A percentile compares a stretch with the other conserved stretches of the same genome.
These are phyloP conservation scores for Caenorhabditis tropicalis DNA, from an alignment of 1,140 invertebrate species.

Conservation along the genomic window DNA sequence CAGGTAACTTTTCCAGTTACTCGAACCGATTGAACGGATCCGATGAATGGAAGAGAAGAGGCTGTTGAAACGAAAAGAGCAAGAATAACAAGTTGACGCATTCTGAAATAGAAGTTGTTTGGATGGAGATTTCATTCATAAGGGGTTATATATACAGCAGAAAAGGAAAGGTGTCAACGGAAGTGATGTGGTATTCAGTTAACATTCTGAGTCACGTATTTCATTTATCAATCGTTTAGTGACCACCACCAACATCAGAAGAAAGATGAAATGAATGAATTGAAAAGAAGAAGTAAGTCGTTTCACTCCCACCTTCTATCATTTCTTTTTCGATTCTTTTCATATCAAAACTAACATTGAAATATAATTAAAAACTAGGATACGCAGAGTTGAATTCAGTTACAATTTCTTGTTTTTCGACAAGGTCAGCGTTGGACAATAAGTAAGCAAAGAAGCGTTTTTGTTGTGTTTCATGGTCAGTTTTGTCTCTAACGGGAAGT, in stretches of 20 bases:
- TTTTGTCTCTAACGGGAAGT: conserved; percentile 10
- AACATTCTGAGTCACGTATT: background rate
- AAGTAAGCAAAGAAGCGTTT: background rate
- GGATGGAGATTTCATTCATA: background rate
- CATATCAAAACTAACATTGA: conserved; percentile 15
- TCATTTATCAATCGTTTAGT: background rate
- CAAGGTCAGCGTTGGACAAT: background rate
- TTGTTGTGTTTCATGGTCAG: conserved; percentile 35
- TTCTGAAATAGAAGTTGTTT: background rate
- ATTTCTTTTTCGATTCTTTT: background rate
- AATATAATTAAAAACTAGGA: background rate
- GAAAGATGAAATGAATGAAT: background rate
- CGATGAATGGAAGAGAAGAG: conserved; percentile 19
- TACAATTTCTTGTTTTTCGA: conserved; percentile 8
- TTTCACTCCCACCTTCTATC: background rate
- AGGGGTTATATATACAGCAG: background rate
- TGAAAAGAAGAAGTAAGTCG: background rate
- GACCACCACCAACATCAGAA: background rate
- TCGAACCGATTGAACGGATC: conserved; percentile 41
- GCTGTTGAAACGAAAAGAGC: background rate
- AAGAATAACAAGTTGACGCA: conserved; percentile 5
- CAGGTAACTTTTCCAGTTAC: conserved; percentile 46
- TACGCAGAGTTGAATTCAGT: background rate
- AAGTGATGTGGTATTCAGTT: background rate
- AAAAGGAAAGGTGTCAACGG: background rate